Evolutionary conservation across 2,113 vertebrate species (phyloP).

Genomic region (Regulus satrapa): DNA sequence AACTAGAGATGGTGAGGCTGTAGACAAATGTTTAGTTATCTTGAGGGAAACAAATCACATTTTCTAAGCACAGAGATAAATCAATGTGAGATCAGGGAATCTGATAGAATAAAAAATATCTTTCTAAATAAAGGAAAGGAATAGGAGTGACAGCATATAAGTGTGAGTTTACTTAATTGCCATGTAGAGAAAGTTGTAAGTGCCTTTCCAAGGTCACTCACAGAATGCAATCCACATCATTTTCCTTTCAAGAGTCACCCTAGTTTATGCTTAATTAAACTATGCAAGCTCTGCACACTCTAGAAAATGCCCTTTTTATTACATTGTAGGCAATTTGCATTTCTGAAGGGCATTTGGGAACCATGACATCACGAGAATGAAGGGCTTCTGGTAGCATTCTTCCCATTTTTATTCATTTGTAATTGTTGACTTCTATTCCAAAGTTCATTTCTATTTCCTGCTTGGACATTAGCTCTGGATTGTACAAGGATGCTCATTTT

Average conservation of each 20-base stretch:
- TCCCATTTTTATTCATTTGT: conserved; percentile 37
- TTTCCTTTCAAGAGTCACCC: conserved; percentile 52
- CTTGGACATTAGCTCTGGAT: conserved; percentile 48
- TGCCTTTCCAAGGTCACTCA: conserved; percentile 43
- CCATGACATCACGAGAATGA: conserved; percentile 30
- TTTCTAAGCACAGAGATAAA: neutral
- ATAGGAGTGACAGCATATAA: neutral
- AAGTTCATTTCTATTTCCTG: conserved; percentile 64
- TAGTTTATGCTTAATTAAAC: conserved; percentile 67
- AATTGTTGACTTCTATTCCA: conserved; percentile 38
- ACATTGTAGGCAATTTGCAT: conserved; percentile 31
- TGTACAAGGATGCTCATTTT: conserved; percentile 48
- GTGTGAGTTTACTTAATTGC: conserved; percentile 18
- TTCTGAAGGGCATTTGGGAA: conserved; percentile 59
- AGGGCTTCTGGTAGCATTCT: conserved; percentile 6
- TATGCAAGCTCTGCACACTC: conserved; percentile 63
- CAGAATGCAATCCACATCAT: conserved; percentile 43
- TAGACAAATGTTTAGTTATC: neutral
- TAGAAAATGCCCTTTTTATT: conserved; percentile 62
- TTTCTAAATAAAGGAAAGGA: conserved; percentile 33
- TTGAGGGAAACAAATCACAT: neutral
- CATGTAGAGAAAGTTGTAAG: neutral
- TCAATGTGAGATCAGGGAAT: neutral
- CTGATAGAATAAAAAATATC: neutral
- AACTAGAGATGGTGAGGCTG: neutral